Evolutionary conservation across 2,888 invertebrate species (phyloP), one percentile per base, ranked within the genome.

Genomic region (Acanthopleura granulata): DNA sequence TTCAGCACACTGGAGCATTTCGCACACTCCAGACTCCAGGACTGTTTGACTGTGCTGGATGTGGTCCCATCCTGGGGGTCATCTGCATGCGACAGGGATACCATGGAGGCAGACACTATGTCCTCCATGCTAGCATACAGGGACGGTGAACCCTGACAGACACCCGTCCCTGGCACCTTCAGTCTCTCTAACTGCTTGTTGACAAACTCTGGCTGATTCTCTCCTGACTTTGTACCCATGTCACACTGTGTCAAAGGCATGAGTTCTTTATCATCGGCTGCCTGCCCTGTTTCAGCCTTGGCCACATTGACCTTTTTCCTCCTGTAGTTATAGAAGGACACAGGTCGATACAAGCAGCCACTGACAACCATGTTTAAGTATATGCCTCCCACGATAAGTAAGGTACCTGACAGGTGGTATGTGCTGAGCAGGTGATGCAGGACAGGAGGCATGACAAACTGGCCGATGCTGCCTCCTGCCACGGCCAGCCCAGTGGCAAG

Each of bases 261-360:
- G 6, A 57, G 18, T 27, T 27, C 29, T 16, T 3, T 66, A 27
- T 66, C 29, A 16, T 6, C 27, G 16, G 66, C 25, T 4, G 22
- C 57, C 3, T 57, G 6, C 22, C 29, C 66, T 6, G 29, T 66
- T 27, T 66, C 66, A 12, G 66, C 29, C 18, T 6, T 57, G 6
- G 1, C 57, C 22, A 57, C 18, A 22, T 16, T 16, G 16, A 3
- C 6, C 25, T 6, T 27, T 25, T 66, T 66, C 29, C 25, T 27
- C 49, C 62, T n/a, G n/a, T 49, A 72, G 27, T 75, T 74, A 75
- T 86, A 87, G 69, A 77, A 81, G 29, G 79, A 71, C 0, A 79
- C 18, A 11, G 87, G 87, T 22, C 86, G 78, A 66, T 85, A 86
- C 50, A 87, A 73, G 14, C 80, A 73, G 6, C 84, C 86, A 72